Evolutionary conservation across 2,888 invertebrate species (phyloP), one percentile per base, ranked within the genome.

Genomic region (Leptinotarsa juncta): DNA sequence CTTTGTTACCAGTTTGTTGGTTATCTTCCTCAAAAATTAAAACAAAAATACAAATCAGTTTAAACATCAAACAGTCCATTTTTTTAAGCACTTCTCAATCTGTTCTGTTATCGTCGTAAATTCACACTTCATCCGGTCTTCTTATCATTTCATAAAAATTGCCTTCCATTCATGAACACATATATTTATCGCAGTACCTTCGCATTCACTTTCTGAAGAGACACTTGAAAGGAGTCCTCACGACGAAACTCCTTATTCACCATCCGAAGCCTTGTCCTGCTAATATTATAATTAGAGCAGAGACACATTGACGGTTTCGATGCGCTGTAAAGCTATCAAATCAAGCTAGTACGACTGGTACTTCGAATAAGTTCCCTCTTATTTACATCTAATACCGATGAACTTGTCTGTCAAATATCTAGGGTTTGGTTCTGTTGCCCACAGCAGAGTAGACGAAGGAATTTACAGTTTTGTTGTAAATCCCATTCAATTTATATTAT

Each of bases 221-320:
- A 62, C 62, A 62, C 42, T 62, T 62, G 62, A 62, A 62, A 62
- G 62, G 62, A 42, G n/a, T 62, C 42, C n/a, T 26, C 62, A 42
- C 16, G 62, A 62, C 18, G 62, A 62, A 62, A 62, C 62, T 62
- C 62, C 42, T 32, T 79, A 81, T 82, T 79, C 80, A 79, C 77
- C 72, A 76, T 74, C 72, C 77, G 77, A 53, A 67, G 67, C 79
- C 79, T 77, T 75, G 77, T 67, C 32, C 53, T 83, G 85, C 83
- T 85, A 85, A 85, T 85, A 83, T 85, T 85, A 84, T 85, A 85
- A 85, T 85, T 85, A 85, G 85, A 84, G 80, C 83, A 81, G 82
- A 82, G 84, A 84, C 84, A 84, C 84, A 83, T 84, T 85, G 85
- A 85, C 85, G 84, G 83, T 77, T 78, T 79, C 79, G 79, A 78